These are phyloP conservation scores for Capitulum mitella DNA, from an alignment of 2,888 invertebrate genomes.

Conservation along the genomic window DNA sequence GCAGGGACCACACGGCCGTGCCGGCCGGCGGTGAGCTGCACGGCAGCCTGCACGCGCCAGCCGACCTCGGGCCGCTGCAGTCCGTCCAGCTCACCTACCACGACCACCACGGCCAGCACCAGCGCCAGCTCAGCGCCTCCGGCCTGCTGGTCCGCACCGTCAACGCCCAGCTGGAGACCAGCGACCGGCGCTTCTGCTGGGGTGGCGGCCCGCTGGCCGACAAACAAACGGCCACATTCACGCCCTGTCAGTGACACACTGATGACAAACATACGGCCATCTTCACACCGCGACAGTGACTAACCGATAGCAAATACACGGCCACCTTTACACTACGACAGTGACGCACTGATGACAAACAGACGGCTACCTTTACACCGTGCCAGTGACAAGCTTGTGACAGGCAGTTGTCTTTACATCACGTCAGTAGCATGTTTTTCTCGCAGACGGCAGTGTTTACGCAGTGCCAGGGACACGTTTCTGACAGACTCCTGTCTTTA, in stretches of 20 bases:
- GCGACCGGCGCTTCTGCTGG: neutral
- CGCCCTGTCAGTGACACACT: neutral
- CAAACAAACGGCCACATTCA: neutral
- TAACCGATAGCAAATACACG: no score
- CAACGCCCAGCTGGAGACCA: neutral
- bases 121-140: neutral
- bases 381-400: no score
- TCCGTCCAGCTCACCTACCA: constrained; percentile 4
- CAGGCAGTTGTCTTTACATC: no score
- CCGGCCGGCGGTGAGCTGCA: neutral
- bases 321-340: no score
- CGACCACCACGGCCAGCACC: neutral
- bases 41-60: neutral
- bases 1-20: neutral
- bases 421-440: no score
- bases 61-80: neutral
- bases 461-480: no score
- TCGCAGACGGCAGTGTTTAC: no score
- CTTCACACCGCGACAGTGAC: no score
- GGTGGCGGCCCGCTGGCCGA: neutral
- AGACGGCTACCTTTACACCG: no score
- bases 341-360: no score
- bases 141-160: neutral
- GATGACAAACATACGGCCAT: no score
- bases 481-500: no score